Conservation (phyloP, 2,888 invertebrate species). For the Alviniconcha strummeri region DNA sequence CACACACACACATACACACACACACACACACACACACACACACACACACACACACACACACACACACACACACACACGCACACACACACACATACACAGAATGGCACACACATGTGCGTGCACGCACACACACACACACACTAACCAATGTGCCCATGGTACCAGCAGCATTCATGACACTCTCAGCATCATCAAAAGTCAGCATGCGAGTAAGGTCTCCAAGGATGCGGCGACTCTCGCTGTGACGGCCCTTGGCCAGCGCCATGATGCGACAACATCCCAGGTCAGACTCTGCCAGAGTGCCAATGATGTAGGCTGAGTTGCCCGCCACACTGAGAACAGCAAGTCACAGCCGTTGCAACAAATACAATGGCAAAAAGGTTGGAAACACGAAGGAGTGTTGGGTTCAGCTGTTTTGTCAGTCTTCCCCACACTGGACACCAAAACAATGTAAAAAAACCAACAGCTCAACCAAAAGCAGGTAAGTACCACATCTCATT, state of each 20-base stretch:
- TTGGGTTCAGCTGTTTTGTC: not conserved
- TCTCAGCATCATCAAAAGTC: slow-evolving; percentile 70
- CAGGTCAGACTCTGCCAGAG: slow-evolving; percentile 71
- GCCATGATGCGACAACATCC: slow-evolving; percentile 68
- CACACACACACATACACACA: slow-evolving; percentile 22
- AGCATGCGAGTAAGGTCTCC: slow-evolving; percentile 69
- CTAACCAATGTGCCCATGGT: slow-evolving; percentile 72
- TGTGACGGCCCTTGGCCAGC: slow-evolving; percentile 56
- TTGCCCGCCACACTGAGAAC: slow-evolving; percentile 71
- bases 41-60: not conserved
- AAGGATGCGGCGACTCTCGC: slow-evolving; percentile 61
- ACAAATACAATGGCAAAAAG: not conserved
- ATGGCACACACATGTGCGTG: not conserved
- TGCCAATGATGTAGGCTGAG: slow-evolving; percentile 72
- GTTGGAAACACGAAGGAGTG: not conserved
- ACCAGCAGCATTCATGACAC: slow-evolving; percentile 74
- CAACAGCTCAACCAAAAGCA: no score
- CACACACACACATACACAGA: not conserved
- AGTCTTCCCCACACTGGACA: not conserved
- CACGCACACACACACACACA: slow-evolving; percentile 14
- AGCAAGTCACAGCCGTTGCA: not conserved
- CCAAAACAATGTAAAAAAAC: not conserved
- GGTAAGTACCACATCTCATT: no score
- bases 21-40: not conserved
- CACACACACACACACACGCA: slow-evolving; percentile 24